Percentiles rank a stretch among this genome's conserved stretches.
Conservation (phyloP, 2,888 invertebrate species). For the Cataglyphis rosenhaueri region DNA sequence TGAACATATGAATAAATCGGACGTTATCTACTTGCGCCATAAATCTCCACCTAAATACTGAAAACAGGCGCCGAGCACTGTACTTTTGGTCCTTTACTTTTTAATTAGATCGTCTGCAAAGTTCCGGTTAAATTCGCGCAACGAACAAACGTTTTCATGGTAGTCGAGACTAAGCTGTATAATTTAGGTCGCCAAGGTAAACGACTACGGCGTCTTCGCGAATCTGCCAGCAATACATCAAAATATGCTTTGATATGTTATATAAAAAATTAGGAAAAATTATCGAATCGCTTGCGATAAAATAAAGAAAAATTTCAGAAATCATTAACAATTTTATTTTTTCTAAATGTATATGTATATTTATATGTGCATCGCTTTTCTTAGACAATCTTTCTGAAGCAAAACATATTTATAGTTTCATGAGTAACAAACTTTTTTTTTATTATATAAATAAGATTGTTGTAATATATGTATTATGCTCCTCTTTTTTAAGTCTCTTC, state of each 20-base stretch:
- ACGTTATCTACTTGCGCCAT: background rate
- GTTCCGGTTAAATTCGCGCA: slow-evolving; percentile 49
- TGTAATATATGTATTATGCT: background rate
- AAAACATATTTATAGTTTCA: slow-evolving; percentile 4
- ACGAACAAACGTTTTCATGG: slow-evolving; percentile 23
- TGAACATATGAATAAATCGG: slow-evolving; percentile 6
- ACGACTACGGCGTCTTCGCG: slow-evolving; percentile 21
- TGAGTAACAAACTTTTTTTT: background rate
- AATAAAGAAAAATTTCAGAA: background rate
- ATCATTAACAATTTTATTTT: slow-evolving; percentile 14
- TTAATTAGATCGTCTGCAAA: slow-evolving; percentile 50
- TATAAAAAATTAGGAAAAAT: background rate
- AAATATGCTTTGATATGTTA: slow-evolving; percentile 25
- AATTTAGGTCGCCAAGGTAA: slow-evolving; percentile 48
- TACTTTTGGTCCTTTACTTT: slow-evolving; percentile 39
- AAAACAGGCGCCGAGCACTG: slow-evolving; percentile 7
- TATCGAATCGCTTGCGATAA: background rate
- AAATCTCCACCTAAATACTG: slow-evolving; percentile 27
- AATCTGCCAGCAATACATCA: slow-evolving; percentile 17
- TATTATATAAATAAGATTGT: background rate
- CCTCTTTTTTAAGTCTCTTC: background rate
- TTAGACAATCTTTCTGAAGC: background rate
- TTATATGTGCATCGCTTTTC: background rate
- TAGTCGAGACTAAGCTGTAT: slow-evolving; percentile 43
- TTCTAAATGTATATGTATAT: background rate